Base-by-base conservation (phyloP, 1,140 invertebrate genomes). In the Aphis gossypii region DNA sequence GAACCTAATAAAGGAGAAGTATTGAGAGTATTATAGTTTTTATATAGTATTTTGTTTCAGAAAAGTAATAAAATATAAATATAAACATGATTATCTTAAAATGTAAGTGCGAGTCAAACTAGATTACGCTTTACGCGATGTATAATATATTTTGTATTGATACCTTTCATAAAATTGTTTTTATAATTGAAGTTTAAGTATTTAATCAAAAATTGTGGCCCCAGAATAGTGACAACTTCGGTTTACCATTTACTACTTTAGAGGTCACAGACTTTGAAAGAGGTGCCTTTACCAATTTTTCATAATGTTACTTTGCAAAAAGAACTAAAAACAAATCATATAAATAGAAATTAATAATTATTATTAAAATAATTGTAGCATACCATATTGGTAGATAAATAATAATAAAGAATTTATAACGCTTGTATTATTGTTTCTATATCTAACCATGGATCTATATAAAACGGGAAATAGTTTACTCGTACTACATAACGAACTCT, bases 281-380 rank as follows among this genome's bases (percentile, higher is more conserved):
- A 68, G 30, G 18, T 54, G 11, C 48, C 48, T 18, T 41, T 41
- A 41, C 38, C 38, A 41, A 68, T 4, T n/a, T 68, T 46, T 46
- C 46, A 46, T 11, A 11, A 46, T 46, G 46, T 46, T 46, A 11
- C 8, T 8, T 46, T 46, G 46, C 46, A 9, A 46, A 11, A 48
- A 48, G 48, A 48, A 48, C 14, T 48, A 48, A 48, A 48, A 48
- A 48, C 11, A 48, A 11, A 48, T 48, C 2, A 48, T 48, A 48
- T 48, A 14, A 18, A 48, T 48, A 48, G 0, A 48, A 48, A 48
- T 48, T 25, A n/a, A n/a, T n/a, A 68, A 68, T 68, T 68, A 14
- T 68, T 68, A 68, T 68, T 68, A 68, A 68, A 68, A 68, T 68
- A n/a, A 68, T 68, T 68, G 60, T n/a, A 68, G 30, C 60, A n/a